Conservation (phyloP, 2,797 vertebrate genomes). For the Cuculus canorus region DNA sequence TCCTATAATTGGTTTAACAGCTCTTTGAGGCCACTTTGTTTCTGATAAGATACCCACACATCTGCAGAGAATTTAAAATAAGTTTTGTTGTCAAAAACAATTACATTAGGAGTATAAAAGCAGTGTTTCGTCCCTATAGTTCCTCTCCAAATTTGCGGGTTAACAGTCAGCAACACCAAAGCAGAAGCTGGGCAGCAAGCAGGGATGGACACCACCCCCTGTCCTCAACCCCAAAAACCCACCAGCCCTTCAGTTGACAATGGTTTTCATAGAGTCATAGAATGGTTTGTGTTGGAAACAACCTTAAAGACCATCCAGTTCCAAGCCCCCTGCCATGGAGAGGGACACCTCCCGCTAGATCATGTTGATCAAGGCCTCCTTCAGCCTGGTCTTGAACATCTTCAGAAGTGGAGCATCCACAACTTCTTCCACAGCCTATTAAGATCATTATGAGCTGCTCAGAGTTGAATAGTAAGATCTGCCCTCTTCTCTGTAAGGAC, state of each 20-base stretch:
- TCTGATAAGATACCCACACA: background rate
- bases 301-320: too few relatives aligned
- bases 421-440: too few relatives aligned
- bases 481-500: background rate
- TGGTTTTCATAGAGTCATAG: background rate
- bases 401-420: too few relatives aligned
- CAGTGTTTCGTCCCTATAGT: background rate
- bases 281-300: too few relatives aligned
- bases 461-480: background rate
- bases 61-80: conserved; percentile 1
- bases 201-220: background rate
- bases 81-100: conserved; percentile 25
- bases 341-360: too few relatives aligned
- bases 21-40: conserved; percentile 10
- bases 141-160: background rate
- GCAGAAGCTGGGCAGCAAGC: background rate
- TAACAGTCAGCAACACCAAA: background rate
- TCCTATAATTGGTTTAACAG: conserved; percentile 5
- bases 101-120: background rate
- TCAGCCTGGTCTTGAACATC: too few relatives aligned
- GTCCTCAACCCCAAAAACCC: background rate
- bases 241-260: background rate
- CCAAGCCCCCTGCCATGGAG: too few relatives aligned
- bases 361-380: too few relatives aligned
- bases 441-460: background rate